Evolutionary conservation across 2,797 vertebrate genomes (phyloP), one percentile per base, ranked within the genome.

Genomic region (Mallotus villosus): DNA sequence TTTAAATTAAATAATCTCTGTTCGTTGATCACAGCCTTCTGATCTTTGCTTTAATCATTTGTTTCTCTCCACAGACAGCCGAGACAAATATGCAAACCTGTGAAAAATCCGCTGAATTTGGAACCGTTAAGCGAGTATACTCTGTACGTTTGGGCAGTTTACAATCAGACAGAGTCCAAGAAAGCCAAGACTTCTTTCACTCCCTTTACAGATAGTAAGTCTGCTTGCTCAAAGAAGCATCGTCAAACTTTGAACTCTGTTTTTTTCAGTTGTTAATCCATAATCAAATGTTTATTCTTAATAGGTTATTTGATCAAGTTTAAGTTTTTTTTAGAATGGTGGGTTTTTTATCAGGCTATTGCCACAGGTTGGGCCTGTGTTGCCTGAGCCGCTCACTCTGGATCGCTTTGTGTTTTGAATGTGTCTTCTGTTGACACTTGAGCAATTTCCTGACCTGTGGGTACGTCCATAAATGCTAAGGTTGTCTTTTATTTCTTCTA

Each of bases 121-220:
- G 0, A 0, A 0, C 0, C n/a, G 17, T 21, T 0, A 0, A 0
- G 0, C 0, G 0, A 0, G 0, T 71, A 77, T 27, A 0, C 0
- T 1, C 16, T 89, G 16, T 17, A 0, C 5, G 81, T 90, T 19
- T 1, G 19, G 70, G 84, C 90, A 0, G 58, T 0, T 9, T 55
- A 74, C 80, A 82, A 87, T 21, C 2, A 27, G 1, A 79, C 32
- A 17, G 0, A 0, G 25, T 85, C 84, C 34, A 14, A n/a, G 9
- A 0, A 0, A 21, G 71, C 73, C 37, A 0, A 0, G 0, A 0
- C 0, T 0, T 0, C 0, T 11, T 90, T 90, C 53, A 0, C 0
- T 0, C 84, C 86, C 1, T 41, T 0, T 0, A 0, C 0, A 14
- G 8, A 87, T 0, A 91, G 89, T 91, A 82, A 0, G 88, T 78